These are phyloP conservation scores for Hippoglossus stenolepis DNA, from an alignment of 2,113 vertebrate genomes.

Conservation along the genomic window DNA sequence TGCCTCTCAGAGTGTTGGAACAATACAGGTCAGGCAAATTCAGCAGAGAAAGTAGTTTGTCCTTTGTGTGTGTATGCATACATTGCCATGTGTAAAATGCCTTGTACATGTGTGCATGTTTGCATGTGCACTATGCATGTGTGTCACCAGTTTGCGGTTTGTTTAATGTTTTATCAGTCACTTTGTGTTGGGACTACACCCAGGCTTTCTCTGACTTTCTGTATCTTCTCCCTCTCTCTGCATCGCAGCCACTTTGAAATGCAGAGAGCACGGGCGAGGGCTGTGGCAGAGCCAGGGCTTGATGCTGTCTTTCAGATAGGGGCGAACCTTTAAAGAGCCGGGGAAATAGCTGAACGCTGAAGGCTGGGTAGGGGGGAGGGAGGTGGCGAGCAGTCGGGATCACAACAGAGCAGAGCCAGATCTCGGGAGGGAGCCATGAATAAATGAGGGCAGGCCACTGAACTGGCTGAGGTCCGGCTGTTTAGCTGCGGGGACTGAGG, in stretches of 20 bases:
- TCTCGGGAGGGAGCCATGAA: slow-evolving; percentile 60
- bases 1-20: neutral
- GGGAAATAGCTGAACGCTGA: slow-evolving; percentile 47
- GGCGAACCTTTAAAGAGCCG: slow-evolving; percentile 65
- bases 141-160: neutral
- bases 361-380: slow-evolving; percentile 2
- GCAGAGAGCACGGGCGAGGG: slow-evolving; percentile 55
- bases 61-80: neutral
- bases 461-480: slow-evolving; percentile 41
- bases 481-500: slow-evolving; percentile 29
- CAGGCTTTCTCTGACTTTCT: slow-evolving; percentile 3
- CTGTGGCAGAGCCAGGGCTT: slow-evolving; percentile 53
- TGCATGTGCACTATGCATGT: neutral
- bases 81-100: neutral
- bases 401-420: slow-evolving; percentile 37
- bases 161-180: slow-evolving; percentile 16
- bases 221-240: slow-evolving; percentile 4
- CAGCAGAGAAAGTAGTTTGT: neutral
- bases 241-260: slow-evolving; percentile 67
- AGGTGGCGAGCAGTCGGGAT: slow-evolving; percentile 39
- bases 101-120: neutral
- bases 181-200: slow-evolving; percentile 15
- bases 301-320: slow-evolving; percentile 72
- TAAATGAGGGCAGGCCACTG: slow-evolving; percentile 55
- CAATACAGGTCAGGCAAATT: slow-evolving; percentile 34